These are phyloP conservation scores for Agapostemon virescens DNA, from an alignment of 2,888 invertebrate species.

Conservation along the genomic window DNA sequence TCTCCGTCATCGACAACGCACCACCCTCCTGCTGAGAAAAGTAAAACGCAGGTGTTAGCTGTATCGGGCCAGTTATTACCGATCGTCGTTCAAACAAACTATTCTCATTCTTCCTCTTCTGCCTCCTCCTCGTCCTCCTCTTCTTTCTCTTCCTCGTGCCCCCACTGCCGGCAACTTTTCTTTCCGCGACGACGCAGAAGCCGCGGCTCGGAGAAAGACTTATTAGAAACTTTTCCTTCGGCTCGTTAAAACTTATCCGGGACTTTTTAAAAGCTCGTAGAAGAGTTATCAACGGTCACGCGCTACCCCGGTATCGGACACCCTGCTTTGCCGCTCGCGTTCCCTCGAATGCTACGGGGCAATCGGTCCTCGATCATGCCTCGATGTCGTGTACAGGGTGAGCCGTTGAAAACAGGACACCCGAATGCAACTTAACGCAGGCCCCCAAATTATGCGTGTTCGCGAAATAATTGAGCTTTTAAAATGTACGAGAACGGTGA, in stretches of 20 bases:
- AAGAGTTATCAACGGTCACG: slow-evolving; percentile 37
- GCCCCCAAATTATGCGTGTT: too few relatives aligned
- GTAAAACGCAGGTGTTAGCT: slow-evolving; percentile 68
- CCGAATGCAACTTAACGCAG: too few relatives aligned
- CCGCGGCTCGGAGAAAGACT: slow-evolving; percentile 27
- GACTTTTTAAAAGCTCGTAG: slow-evolving; percentile 56
- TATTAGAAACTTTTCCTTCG: slow-evolving; percentile 45
- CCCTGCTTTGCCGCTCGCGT: background rate
- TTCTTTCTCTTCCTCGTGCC: background rate
- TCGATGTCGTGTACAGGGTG: too few relatives aligned
- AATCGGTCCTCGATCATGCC: background rate
- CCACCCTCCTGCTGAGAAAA: slow-evolving; percentile 82
- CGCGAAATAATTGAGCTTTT: too few relatives aligned
- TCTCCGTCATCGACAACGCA: slow-evolving; percentile 85
- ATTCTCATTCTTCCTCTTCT: too few relatives aligned
- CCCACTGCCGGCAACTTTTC: background rate
- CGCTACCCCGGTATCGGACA: slow-evolving; percentile 13
- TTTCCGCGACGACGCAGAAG: background rate
- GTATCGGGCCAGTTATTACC: slow-evolving; percentile 46
- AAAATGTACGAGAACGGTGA: too few relatives aligned
- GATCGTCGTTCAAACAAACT: background rate
- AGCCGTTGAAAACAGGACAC: too few relatives aligned
- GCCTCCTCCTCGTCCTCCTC: background rate
- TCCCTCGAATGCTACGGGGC: background rate
- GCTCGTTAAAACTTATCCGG: slow-evolving; percentile 52